Evolutionary conservation across 1,140 invertebrate genomes (phyloP), one percentile per base, ranked within the genome.

Genomic region (Neodiprion pinetum): DNA sequence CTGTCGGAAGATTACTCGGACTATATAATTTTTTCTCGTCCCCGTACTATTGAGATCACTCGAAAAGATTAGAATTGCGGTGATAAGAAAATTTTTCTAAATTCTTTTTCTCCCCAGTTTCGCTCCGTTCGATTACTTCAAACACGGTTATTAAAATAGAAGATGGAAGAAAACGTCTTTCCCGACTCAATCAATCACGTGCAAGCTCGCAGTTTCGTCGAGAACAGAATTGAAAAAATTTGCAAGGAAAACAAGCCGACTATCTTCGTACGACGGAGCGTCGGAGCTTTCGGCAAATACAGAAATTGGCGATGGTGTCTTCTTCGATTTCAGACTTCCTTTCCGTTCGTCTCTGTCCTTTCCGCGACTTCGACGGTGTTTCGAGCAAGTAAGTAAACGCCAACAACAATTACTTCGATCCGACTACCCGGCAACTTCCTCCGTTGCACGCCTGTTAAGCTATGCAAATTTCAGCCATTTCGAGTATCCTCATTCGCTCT

Each of bases 391-490:
- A 61, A 61, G 11, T 61, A 61, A 61, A 61, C n/a, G 53, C 53
- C 53, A 61, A 61, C 53, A 61, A 61, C 53, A 61, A 17, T 61
- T 61, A 61, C 53, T 61, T 61, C 53, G 53, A 61, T 14, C 53
- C 53, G 53, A 61, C 4, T 9, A 61, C 53, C 53, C 53, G n/a
- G 53, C 11, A 61, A 61, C 53, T 61, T 61, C 53, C 53, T 61
- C 28, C 28, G 28, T 5, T 40, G 28, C 28, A 61, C 53, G 53
- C 11, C n/a, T 61, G 53, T 61, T 17, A 61, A 61, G 53, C 53
- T 61, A 61, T 61, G 53, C 53, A 61, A 61, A 61, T 61, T 61
- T 9, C 53, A 7, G n/a, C 53, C 53, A 61, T 61, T 40, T 61
- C 53, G n/a, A 61, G 4, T 61, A 61, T 61, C n/a, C 53, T 61